phyloP scores from a whole-genome alignment of 37 sponge, comb jelly and placozoan genomes.

The Eunapius fragilis region DNA sequence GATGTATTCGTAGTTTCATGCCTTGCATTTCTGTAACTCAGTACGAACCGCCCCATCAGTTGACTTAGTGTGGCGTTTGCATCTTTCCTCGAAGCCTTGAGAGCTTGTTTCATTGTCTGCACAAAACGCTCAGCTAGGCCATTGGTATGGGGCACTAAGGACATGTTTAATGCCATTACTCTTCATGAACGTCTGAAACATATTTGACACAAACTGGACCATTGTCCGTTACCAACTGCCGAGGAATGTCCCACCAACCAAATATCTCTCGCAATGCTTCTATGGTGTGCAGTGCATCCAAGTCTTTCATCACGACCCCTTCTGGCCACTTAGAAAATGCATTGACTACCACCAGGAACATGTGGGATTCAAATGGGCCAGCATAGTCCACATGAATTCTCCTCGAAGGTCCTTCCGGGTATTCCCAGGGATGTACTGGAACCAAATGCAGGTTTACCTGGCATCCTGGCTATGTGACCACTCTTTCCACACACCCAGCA shows the following conservation, averaged over 20 bases:
- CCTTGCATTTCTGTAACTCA: slow-evolving; percentile 10
- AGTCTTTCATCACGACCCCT: slow-evolving; percentile 10
- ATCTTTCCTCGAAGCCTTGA: slow-evolving; percentile 4
- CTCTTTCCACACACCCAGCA: too few species aligned
- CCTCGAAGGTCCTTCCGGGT: slow-evolving; percentile 22
- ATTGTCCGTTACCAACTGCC: slow-evolving; percentile 44
- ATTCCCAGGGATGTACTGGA: slow-evolving; percentile 40
- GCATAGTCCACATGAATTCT: slow-evolving; percentile 36
- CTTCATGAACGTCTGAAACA: slow-evolving; percentile 19
- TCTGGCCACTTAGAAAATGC: slow-evolving; percentile 34
- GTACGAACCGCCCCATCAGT: background rate
- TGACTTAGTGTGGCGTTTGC: background rate
- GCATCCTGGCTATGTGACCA: too few species aligned
- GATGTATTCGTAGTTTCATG: slow-evolving; percentile 27
- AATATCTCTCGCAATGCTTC: slow-evolving; percentile 33
- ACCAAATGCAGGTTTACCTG: background rate
- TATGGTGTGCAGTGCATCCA: slow-evolving; percentile 25
- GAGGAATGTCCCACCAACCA: slow-evolving; percentile 37
- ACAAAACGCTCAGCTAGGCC: slow-evolving; percentile 51
- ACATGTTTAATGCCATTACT: slow-evolving; percentile 39
- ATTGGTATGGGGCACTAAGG: slow-evolving; percentile 46
- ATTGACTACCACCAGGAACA: slow-evolving; percentile 34
- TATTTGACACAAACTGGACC: slow-evolving; percentile 55
- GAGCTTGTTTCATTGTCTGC: slow-evolving; percentile 29
- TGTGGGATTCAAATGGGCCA: slow-evolving; percentile 5